A percentile compares a stretch with the other conserved stretches of the same genome.
Evolutionary conservation across 2,797 vertebrate species (phyloP).

Genomic region (Sebastes minor): DNA sequence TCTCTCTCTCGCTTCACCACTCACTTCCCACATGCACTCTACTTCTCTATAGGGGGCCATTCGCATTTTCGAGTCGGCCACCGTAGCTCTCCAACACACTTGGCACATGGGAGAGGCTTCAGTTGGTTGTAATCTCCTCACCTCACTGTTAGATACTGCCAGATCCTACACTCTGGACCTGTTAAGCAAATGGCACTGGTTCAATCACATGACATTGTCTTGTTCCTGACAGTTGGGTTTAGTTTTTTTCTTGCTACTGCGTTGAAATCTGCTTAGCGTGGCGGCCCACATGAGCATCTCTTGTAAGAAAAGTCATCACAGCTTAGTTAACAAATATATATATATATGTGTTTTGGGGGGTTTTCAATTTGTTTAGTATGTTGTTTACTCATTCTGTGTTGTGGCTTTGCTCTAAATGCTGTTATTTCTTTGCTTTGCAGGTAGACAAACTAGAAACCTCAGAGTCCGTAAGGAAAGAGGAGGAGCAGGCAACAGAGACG

Average conservation of each 20-base stretch:
- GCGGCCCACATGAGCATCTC: neutral
- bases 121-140: too few relatives aligned
- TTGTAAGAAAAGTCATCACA: neutral
- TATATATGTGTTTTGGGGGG: neutral
- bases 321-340: neutral
- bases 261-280: neutral
- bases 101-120: too few relatives aligned
- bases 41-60: too few relatives aligned
- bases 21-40: too few relatives aligned
- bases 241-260: neutral
- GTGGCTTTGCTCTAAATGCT: neutral
- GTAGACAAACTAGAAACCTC: constrained; percentile 99
- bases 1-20: too few relatives aligned
- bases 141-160: too few relatives aligned
- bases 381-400: neutral
- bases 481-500: constrained; percentile 98
- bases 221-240: neutral
- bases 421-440: constrained; percentile 71
- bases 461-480: constrained; percentile 97
- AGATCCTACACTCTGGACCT: too few relatives aligned
- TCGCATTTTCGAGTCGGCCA: too few relatives aligned
- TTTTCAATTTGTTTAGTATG: neutral
- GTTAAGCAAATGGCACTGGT: neutral
- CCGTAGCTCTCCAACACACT: too few relatives aligned
- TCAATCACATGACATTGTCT: neutral